Base-by-base conservation (phyloP, 2,888 invertebrate species). In the Salticus scenicus region DNA sequence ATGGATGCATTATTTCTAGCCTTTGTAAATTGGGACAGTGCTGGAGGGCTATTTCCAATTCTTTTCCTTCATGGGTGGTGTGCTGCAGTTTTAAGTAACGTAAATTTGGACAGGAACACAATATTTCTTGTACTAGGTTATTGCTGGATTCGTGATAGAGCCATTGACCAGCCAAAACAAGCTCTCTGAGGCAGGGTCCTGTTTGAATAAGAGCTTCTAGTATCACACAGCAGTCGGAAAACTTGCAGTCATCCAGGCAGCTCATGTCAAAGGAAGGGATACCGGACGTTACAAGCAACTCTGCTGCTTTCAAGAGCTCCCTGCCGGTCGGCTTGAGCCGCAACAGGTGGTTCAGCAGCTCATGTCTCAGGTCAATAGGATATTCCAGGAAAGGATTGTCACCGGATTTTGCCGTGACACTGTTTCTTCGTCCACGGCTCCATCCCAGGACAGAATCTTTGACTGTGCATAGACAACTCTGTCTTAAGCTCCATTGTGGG, bases 1-100 rank as follows among this genome's bases (percentile, higher is more conserved):
- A 89, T 14, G 89, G 89, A 63, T 89, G 88, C 64, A 84, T 73
- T 28, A 89, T 85, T 51, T 89, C 88, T 69, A 89, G 63, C 14
- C 72, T 82, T 24, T 64, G 66, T 24, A 89, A 63, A 27, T 87
- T 87, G 0, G 84, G 78, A 63, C 89, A 89, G 27, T 83, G 76
- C 30, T 57, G 42, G 20, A 87, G 73, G 8, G 87, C 81, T 14
- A 87, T 47, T 17, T 88, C 76, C 51, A 89, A 31, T 37, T 88
- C 88, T 0, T 73, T 63, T 1, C 83, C 88, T 12, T 82, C 78
- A n/a, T 71, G 57, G 1, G 83, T 75, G 8, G 88, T 86, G 24
- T 88, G 86, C 78, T 89, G 89, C 27, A 89, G 72, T 27, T 76
- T 82, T n/a, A 89, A 79, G 71, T 73, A 57, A 17, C 71, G 69